Conservation (phyloP, 2,888 invertebrate genomes). For the Ennomos erosarius region DNA sequence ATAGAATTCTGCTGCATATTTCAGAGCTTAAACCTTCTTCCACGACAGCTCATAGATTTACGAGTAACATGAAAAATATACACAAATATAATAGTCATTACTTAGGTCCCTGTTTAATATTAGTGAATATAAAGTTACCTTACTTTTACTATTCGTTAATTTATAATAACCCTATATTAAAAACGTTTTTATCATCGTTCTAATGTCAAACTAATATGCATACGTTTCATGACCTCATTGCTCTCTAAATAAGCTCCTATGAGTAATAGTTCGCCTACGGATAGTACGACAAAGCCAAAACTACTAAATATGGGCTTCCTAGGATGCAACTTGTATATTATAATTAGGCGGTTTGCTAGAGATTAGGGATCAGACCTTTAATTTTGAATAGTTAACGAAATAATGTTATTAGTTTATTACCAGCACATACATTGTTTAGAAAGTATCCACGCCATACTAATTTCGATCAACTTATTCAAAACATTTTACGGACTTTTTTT, state of each 20-base stretch:
- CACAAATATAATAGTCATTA: too few species aligned
- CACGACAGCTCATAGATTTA: not conserved
- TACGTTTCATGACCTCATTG: too few species aligned
- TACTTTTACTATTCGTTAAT: too few species aligned
- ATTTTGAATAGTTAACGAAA: constrained; percentile 20
- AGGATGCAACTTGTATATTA: constrained; percentile 1
- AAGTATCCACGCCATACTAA: not conserved
- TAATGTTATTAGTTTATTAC: too few species aligned
- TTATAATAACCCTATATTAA: too few species aligned
- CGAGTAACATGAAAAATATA: too few species aligned
- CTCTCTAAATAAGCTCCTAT: constrained; percentile 5
- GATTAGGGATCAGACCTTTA: constrained; percentile 14
- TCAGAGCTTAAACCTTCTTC: not conserved
- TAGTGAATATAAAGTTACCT: too few species aligned
- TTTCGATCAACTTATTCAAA: not conserved
- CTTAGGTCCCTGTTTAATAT: too few species aligned
- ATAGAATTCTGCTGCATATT: constrained; percentile 18
- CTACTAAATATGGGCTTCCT: too few species aligned
- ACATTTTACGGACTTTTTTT: constrained; percentile 1
- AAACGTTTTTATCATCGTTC: too few species aligned
- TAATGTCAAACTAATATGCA: too few species aligned
- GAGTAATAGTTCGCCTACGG: constrained; percentile 6
- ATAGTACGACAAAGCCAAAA: not conserved
- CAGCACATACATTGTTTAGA: constrained; percentile 7
- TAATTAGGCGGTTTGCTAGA: not conserved